These are phyloP conservation scores for Vireo griseus DNA, from an alignment of 2,797 vertebrate species.

Conservation along the genomic window DNA sequence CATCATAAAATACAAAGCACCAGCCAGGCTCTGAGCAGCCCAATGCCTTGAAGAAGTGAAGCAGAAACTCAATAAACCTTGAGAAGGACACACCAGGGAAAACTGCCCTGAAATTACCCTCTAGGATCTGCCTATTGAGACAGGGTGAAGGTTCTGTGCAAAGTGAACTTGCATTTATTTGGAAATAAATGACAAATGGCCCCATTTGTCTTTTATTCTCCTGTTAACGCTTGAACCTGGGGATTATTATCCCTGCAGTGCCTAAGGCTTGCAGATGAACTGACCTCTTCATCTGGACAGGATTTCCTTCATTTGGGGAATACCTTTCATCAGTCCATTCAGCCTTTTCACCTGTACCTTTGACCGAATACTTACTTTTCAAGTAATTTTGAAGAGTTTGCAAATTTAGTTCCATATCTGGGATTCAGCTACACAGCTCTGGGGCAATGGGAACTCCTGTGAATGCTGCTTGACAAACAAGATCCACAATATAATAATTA, in stretches of 20 bases:
- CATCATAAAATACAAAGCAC: background rate
- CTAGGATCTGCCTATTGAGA: background rate
- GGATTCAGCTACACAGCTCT: background rate
- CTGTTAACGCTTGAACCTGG: background rate
- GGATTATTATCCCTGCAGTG: background rate
- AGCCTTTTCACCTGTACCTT: background rate
- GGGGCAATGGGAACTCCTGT: background rate
- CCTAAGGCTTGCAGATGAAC: background rate
- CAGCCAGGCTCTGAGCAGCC: background rate
- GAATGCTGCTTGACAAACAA: background rate
- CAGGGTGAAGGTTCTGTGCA: background rate
- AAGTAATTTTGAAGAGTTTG: background rate
- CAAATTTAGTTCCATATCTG: background rate
- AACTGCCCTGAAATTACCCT: background rate
- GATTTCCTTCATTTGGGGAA: background rate
- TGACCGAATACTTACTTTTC: background rate
- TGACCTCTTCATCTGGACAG: background rate
- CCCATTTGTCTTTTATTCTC: slow-evolving; percentile 6
- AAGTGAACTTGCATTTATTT: background rate
- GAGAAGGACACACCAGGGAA: background rate
- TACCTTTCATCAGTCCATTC: background rate
- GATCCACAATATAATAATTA: background rate
- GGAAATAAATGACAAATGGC: background rate
- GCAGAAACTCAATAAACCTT: background rate
- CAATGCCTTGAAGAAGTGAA: background rate